Percentiles rank a stretch among this genome's conserved stretches.
Evolutionary conservation across 2,113 vertebrate genomes (phyloP).

Genomic region (Riparia riparia): DNA sequence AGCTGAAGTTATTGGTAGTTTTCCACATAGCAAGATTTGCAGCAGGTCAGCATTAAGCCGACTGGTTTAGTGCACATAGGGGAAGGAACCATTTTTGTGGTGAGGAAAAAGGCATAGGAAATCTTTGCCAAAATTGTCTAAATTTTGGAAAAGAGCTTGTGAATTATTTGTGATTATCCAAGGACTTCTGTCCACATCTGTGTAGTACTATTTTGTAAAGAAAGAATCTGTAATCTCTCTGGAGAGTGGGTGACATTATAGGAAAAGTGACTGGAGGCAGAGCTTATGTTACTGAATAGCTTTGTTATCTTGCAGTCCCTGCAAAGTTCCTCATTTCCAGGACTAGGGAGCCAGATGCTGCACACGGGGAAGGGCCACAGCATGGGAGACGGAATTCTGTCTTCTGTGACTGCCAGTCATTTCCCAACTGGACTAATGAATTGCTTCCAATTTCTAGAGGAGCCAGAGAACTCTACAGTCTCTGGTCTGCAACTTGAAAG

Average conservation of each 20-base stretch:
- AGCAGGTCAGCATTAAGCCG: neutral
- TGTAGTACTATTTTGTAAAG: neutral
- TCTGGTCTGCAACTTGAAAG: neutral
- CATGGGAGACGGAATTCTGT: neutral
- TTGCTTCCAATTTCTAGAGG: neutral
- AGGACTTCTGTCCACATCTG: neutral
- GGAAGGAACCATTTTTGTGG: neutral
- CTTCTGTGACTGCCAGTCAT: slow-evolving; percentile 7
- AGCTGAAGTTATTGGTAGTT: neutral
- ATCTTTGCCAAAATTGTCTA: neutral
- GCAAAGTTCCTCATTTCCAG: neutral
- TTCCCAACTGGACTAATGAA: slow-evolving; percentile 21
- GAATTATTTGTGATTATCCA: neutral
- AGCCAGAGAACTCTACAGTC: neutral
- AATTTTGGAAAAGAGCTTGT: neutral
- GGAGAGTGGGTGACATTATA: neutral
- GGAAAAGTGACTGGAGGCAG: neutral
- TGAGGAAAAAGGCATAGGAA: neutral
- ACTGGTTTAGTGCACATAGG: neutral
- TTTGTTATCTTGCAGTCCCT: neutral
- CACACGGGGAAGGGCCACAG: neutral
- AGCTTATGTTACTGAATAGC: neutral
- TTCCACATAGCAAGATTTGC: neutral
- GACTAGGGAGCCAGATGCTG: neutral
- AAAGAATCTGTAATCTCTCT: neutral